Base-by-base conservation (phyloP, 2,113 vertebrate genomes). In the Motacilla alba region DNA sequence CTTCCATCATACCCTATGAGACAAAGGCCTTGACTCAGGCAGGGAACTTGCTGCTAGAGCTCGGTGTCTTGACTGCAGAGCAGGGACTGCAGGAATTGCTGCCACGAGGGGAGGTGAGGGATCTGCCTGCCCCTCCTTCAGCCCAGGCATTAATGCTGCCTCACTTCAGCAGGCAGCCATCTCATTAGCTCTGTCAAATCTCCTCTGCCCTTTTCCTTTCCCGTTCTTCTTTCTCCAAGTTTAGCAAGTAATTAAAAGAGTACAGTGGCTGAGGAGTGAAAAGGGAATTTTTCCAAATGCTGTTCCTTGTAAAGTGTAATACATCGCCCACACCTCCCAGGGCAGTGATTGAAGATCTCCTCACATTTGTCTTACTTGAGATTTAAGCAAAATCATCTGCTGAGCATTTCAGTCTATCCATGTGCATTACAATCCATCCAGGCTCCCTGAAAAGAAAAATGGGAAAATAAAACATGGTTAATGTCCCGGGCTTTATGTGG, bases 331-430 rank as follows among this genome's bases (percentile, higher is more conserved):
- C 93, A 47, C 53, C 22, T 95, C 96, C 94, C 64, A 95, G 91
- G 93, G 93, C 89, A 93, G 80, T 47, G 83, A 87, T 68, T 89
- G 93, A 75, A 91, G 82, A 90, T 62, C 91, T 79, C 20, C 1
- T 86, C 68, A 95, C 79, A 95, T 97, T 97, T 97, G 93, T 98
- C 95, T 97, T 87, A 94, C 94, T 97, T 97, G 91, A 96, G 66
- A 95, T 86, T 96, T 97, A 92, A 98, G 94, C 60, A 28, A 95
- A 96, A 96, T 97, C 90, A 96, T 96, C 88, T 97, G 96, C 95
- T 80, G 91, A 95, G 39, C 88, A 64, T 96, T 97, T 96, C 86
- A 84, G 49, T 93, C 93, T 96, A 83, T 94, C 96, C 83, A 19
- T 46, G 89, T 62, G 64, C 90, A 50, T 86, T 94, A 72, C 88